Base-by-base conservation (phyloP, 2,797 vertebrate genomes). In the Adrianichthys oophorus region DNA sequence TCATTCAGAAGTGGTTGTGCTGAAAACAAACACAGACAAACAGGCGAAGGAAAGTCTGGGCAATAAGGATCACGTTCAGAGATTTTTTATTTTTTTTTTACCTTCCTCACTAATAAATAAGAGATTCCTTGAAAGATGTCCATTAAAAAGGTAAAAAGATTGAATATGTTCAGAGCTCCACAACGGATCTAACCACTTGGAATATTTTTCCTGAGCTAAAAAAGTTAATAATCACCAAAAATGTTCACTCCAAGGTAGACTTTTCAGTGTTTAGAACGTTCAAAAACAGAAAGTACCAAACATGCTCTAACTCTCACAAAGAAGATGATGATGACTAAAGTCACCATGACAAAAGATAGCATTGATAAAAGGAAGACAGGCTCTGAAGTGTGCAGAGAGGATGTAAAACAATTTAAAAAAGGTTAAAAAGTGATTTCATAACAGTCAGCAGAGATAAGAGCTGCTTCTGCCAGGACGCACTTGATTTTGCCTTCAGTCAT, bases 11-110 rank as follows among this genome's bases (percentile, higher is more conserved):
- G 73, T 68, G 68, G 79, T 59, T 65, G 66, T 76, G 55, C 48
- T 74, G 76, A 65, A 83, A 79, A 83, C 81, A 87, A 86, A 87
- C 45, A 79, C 50, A 10, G 14, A 56, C 12, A 29, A 65, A 41
- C 7, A 54, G 19, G 42, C 40, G 44, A 62, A 65, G 48, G 51
- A 66, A 66, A 61, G 41, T 51, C 61, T 56, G 71, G 67, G 48
- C 15, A 74, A 80, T 75, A 76, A 76, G 19, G 69, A 86, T 76
- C 75, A 15, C 49, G 21, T 48, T 64, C 26, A 49, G 53, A 45
- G 53, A 12, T 47, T n/a, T n/a, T n/a, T n/a, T 46, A 50, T 53
- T 72, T 49, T 52, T 45, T 44, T 52, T 56, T 67, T 48, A 55
- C 48, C 50, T 58, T 55, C 18, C 52, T 59, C 29, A 40, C 41